Conservation (phyloP, 1,140 invertebrate species). For the Saccostrea glomerata region DNA sequence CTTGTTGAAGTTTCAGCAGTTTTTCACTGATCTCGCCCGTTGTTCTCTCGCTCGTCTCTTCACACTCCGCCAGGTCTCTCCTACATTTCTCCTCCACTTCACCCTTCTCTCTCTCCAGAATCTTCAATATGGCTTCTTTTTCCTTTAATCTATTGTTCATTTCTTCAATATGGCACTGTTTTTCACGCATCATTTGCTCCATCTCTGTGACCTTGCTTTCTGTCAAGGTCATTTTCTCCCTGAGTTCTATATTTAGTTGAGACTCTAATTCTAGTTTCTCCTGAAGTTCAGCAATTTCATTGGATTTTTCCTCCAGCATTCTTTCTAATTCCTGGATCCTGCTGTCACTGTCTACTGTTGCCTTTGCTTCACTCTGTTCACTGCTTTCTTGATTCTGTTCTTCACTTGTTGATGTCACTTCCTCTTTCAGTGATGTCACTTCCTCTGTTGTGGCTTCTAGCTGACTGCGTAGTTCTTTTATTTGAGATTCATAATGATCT, state of each 20-base stretch:
- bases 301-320: conserved; percentile 56
- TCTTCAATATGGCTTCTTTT: conserved; percentile 56
- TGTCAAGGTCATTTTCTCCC: conserved; percentile 39
- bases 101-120: conserved; percentile 59
- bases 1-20: conserved; percentile 57
- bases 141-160: conserved; percentile 52
- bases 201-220: conserved; percentile 33
- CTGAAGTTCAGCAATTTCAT: conserved; percentile 58
- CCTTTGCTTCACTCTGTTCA: not conserved
- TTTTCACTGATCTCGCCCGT: conserved; percentile 55
- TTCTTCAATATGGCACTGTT: conserved; percentile 46
- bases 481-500: conserved; percentile 64
- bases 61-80: conserved; percentile 51
- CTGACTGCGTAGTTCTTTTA: conserved; percentile 61
- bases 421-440: conserved; percentile 41
- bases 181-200: conserved; percentile 33
- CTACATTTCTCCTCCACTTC: conserved; percentile 62
- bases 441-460: conserved; percentile 36
- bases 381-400: conserved; percentile 39
- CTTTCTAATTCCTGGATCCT: conserved; percentile 56
- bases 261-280: conserved; percentile 36
- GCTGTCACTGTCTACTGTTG: not conserved
- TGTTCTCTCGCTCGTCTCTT: conserved; percentile 49
- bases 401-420: conserved; percentile 63
- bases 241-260: conserved; percentile 32